Percentiles rank a stretch among this genome's conserved stretches.
These are phyloP conservation scores for Pogonophryne albipinna DNA, from an alignment of 2,797 vertebrate species.

Conservation along the genomic window DNA sequence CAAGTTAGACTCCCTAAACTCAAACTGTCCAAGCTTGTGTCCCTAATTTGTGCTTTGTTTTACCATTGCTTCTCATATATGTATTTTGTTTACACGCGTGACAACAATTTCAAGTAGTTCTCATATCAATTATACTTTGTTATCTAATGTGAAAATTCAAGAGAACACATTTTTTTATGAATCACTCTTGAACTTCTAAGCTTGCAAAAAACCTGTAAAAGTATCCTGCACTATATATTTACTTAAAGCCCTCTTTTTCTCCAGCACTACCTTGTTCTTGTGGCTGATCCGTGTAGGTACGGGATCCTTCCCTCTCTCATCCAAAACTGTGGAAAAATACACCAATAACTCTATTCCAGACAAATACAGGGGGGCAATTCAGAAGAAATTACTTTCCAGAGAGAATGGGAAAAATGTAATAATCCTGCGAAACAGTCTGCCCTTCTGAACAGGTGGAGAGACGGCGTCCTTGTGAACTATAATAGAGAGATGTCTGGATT, in stretches of 20 bases:
- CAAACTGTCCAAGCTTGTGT: not conserved
- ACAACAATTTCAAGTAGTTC: not conserved
- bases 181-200: not conserved
- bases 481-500: slow-evolving; percentile 79
- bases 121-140: not conserved
- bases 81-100: not conserved
- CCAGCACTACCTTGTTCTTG: slow-evolving; percentile 47
- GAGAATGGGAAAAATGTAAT: slow-evolving; percentile 47
- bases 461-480: slow-evolving; percentile 63
- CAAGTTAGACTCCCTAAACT: not conserved
- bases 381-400: slow-evolving; percentile 40
- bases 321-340: slow-evolving; percentile 38
- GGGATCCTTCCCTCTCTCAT: slow-evolving; percentile 51
- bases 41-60: not conserved
- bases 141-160: not conserved
- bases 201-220: not conserved
- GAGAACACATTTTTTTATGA: not conserved
- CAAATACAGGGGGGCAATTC: slow-evolving; percentile 6
- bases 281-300: slow-evolving; percentile 15
- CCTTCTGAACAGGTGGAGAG: slow-evolving; percentile 60
- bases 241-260: not conserved
- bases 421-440: slow-evolving; percentile 39
- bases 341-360: slow-evolving; percentile 1
- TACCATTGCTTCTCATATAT: not conserved
- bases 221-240: not conserved